phyloP scores from a whole-genome alignment of 2,888 invertebrate genomes.

The Hipparchia sbordonii region DNA sequence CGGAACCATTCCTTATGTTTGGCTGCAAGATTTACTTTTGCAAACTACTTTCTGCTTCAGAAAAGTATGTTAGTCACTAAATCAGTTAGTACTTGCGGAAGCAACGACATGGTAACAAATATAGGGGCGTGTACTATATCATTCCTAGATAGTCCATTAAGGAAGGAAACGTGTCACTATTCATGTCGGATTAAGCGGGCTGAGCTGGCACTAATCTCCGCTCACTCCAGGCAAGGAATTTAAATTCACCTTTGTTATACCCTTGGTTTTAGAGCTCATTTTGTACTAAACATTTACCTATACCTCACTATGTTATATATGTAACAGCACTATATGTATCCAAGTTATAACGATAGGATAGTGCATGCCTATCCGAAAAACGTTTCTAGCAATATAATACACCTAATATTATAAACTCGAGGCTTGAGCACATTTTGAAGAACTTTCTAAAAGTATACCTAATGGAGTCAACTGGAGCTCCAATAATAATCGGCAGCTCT shows the following conservation, averaged over 20 bases:
- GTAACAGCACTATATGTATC: too few relatives aligned
- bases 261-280: background rate
- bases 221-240: constrained; percentile 16
- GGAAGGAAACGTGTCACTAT: constrained; percentile 32
- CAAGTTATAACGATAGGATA: too few relatives aligned
- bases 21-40: background rate
- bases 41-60: too few relatives aligned
- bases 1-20: background rate
- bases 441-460: too few relatives aligned
- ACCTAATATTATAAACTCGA: too few relatives aligned
- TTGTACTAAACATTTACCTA: background rate
- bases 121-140: background rate
- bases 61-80: too few relatives aligned
- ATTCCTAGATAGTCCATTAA: constrained; percentile 29
- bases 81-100: background rate
- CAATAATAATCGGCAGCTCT: too few relatives aligned
- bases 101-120: background rate
- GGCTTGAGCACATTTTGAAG: too few relatives aligned
- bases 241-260: constrained; percentile 4
- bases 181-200: constrained; percentile 27
- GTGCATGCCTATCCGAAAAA: too few relatives aligned
- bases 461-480: too few relatives aligned
- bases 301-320: too few relatives aligned
- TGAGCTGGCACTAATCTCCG: constrained; percentile 32
- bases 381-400: too few relatives aligned